phyloP scores from a whole-genome alignment of 2,113 vertebrate genomes.

The Plestiodon gilberti region DNA sequence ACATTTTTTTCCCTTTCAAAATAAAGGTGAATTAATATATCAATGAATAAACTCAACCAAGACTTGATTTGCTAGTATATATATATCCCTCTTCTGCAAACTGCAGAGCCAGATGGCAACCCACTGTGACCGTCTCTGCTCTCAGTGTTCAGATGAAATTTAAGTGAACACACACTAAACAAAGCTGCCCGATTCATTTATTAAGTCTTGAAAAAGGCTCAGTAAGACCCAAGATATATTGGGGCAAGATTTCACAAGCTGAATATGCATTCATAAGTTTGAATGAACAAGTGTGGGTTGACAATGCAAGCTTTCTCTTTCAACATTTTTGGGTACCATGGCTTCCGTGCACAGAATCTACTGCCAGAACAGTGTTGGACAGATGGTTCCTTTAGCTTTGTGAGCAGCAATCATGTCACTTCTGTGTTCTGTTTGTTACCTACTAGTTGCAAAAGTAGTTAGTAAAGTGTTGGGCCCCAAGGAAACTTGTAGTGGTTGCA shows the following conservation, averaged over 20 bases:
- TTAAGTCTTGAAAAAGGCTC: neutral
- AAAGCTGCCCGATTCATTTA: neutral
- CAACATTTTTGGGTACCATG: neutral
- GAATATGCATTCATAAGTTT: neutral
- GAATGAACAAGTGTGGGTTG: neutral
- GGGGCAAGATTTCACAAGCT: neutral
- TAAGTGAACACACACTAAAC: neutral
- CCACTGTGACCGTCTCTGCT: neutral
- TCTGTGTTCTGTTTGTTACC: neutral
- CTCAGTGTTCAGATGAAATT: neutral
- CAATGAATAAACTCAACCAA: neutral
- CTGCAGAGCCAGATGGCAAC: neutral
- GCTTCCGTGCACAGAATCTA: neutral
- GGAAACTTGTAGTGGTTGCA: neutral
- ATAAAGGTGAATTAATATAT: too few species aligned
- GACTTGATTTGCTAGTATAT: neutral
- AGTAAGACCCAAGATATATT: neutral
- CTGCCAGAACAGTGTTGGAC: neutral
- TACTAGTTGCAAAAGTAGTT: too few species aligned
- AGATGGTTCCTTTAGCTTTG: neutral
- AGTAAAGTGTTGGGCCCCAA: too few species aligned
- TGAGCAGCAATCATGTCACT: neutral
- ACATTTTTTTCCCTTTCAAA: neutral
- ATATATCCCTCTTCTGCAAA: neutral
- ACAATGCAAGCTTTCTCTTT: neutral